phyloP scores from a whole-genome alignment of 2,113 vertebrate genomes.

The Nothobranchius furzeri region DNA sequence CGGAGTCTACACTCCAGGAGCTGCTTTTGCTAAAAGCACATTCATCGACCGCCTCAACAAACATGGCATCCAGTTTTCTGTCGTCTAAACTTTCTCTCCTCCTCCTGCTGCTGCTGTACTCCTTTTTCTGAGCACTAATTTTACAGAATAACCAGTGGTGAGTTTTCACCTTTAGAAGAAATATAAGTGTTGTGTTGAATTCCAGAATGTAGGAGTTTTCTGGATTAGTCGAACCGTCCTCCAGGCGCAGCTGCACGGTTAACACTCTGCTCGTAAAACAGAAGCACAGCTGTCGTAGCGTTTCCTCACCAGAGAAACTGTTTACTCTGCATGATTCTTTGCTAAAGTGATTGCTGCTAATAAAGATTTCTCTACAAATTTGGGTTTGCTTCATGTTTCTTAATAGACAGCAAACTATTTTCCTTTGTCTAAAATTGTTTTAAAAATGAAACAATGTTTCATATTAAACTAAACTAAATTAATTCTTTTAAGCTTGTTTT shows the following conservation, averaged over 20 bases:
- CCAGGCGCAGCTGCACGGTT: not conserved
- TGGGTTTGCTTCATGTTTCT: not conserved
- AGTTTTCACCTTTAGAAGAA: constrained; percentile 13
- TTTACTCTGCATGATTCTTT: constrained; percentile 1
- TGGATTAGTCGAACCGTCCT: constrained; percentile 15
- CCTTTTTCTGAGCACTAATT: constrained; percentile 47
- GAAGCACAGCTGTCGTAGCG: constrained; percentile 4
- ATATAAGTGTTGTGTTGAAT: not conserved
- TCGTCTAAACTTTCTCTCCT: constrained; percentile 65
- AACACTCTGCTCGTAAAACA: constrained; percentile 25
- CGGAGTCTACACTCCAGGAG: constrained; percentile 93
- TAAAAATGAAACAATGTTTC: too few relatives aligned
- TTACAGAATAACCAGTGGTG: constrained; percentile 20
- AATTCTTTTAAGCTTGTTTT: too few relatives aligned
- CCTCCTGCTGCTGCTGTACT: constrained; percentile 5
- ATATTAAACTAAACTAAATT: too few relatives aligned
- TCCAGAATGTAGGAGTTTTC: not conserved
- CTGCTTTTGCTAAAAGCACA: constrained; percentile 89
- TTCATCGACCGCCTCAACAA: constrained; percentile 90
- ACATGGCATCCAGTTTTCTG: constrained; percentile 88
- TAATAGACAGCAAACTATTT: not conserved
- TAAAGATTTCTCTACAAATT: not conserved
- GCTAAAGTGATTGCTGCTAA: constrained; percentile 8
- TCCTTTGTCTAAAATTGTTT: too few relatives aligned
- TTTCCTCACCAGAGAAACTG: not conserved